These are phyloP conservation scores for Epistrophe grossulariae DNA, from an alignment of 2,888 invertebrate species.

Conservation along the genomic window DNA sequence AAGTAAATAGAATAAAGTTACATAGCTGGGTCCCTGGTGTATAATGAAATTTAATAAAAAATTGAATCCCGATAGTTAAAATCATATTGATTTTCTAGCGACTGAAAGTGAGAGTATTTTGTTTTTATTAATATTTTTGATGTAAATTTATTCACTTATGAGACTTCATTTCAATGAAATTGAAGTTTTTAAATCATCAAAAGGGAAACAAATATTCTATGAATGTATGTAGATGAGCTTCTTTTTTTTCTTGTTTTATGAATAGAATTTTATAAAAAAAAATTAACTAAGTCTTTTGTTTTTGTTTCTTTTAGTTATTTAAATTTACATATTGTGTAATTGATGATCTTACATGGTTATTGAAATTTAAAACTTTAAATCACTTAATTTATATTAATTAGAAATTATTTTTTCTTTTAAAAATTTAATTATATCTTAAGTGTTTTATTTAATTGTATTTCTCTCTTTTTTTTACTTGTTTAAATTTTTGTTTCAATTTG, in stretches of 20 bases:
- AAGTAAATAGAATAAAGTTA: no score
- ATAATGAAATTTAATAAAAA: no score
- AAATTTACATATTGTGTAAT: conserved; percentile 35
- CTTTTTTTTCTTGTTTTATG: conserved; percentile 7
- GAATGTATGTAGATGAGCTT: conserved; percentile 21
- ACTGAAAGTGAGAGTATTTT: conserved; percentile 36
- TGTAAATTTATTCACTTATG: conserved; percentile 73
- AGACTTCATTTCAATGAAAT: conserved; percentile 19
- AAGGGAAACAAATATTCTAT: conserved; percentile 1
- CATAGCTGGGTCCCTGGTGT: no score
- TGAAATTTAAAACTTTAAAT: conserved; percentile 49
- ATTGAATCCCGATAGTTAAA: no score
- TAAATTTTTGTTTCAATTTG: conserved; percentile 70
- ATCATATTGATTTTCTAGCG: background rate
- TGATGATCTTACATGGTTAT: conserved; percentile 69
- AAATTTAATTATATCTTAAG: conserved; percentile 65
- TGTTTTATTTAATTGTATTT: conserved; percentile 39
- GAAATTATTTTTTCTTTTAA: conserved; percentile 52
- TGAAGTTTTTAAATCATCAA: conserved; percentile 35
- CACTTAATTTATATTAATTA: conserved; percentile 69
- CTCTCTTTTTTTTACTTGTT: conserved; percentile 17
- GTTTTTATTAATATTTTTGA: conserved; percentile 54
- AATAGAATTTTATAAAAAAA: conserved; percentile 9
- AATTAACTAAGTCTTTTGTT: conserved; percentile 27
- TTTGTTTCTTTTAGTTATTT: conserved; percentile 23